These are phyloP conservation scores for Sminthurides aquaticus DNA, from an alignment of 2,888 invertebrate genomes.

Conservation along the genomic window DNA sequence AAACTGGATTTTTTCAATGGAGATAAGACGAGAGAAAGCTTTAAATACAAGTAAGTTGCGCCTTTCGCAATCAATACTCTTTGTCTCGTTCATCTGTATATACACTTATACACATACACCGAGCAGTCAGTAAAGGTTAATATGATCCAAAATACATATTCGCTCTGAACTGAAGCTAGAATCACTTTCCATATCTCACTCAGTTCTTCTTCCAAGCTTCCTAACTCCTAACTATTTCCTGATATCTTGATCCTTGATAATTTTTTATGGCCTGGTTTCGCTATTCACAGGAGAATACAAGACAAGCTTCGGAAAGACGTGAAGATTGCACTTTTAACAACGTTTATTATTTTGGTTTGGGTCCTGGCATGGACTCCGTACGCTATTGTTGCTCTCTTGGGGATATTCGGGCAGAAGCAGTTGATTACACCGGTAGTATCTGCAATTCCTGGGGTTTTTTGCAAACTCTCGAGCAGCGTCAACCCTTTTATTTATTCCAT, in stretches of 20 bases:
- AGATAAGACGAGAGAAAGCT: slow-evolving; percentile 5
- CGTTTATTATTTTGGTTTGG: slow-evolving; percentile 65
- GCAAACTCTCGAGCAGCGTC: slow-evolving; percentile 71
- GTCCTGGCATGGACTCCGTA: slow-evolving; percentile 77
- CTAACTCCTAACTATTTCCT: no score
- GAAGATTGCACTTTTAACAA: slow-evolving; percentile 61
- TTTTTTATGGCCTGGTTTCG: no score
- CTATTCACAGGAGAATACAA: slow-evolving; percentile 53
- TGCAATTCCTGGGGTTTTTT: slow-evolving; percentile 70
- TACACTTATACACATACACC: no score
- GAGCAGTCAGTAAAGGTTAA: no score
- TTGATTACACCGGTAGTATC: slow-evolving; percentile 62
- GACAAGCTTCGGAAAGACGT: slow-evolving; percentile 61
- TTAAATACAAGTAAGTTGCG: slow-evolving; percentile 9
- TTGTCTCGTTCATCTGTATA: no score
- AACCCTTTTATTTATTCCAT: slow-evolving; percentile 74
- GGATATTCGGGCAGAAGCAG: slow-evolving; percentile 59
- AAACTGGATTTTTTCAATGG: slow-evolving; percentile 46
- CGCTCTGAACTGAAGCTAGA: no score
- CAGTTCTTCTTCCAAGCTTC: no score
- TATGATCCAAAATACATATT: no score
- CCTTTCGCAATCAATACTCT: no score
- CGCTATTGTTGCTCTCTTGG: slow-evolving; percentile 65
- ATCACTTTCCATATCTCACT: no score
- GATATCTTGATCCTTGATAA: no score